Conservation (phyloP, 1,140 invertebrate genomes). For the Pentalonia nigronervosa region DNA sequence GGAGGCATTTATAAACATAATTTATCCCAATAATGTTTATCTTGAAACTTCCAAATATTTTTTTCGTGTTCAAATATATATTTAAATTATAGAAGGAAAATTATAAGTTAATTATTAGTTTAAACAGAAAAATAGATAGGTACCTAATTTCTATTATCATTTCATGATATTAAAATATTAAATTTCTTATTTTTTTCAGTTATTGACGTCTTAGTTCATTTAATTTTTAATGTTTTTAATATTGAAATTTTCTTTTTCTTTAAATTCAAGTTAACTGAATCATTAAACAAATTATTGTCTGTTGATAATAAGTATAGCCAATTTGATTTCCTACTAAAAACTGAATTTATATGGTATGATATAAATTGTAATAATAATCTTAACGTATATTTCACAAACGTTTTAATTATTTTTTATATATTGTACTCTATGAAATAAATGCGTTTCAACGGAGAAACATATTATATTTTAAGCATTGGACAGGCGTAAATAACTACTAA, state of each 20-base stretch:
- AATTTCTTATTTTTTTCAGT: not conserved
- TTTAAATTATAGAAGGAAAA: not conserved
- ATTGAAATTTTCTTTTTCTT: no score
- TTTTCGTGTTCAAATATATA: not conserved
- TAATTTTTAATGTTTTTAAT: not conserved
- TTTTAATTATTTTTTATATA: not conserved
- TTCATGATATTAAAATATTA: not conserved
- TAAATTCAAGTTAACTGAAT: no score
- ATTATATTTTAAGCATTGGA: slow-evolving; percentile 1
- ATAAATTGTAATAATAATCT: not conserved
- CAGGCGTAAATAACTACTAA: slow-evolving; percentile 21
- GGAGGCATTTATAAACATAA: not conserved
- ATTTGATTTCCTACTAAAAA: not conserved
- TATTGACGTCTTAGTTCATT: not conserved
- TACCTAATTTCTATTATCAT: not conserved
- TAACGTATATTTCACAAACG: not conserved
- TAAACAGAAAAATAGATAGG: not conserved
- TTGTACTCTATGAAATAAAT: not conserved
- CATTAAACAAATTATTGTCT: not conserved
- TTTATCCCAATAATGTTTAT: not conserved
- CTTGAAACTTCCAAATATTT: not conserved
- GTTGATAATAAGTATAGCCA: not conserved
- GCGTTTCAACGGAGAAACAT: not conserved
- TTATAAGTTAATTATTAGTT: not conserved
- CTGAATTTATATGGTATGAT: not conserved